A percentile compares a stretch with the other conserved stretches of the same genome.
phyloP scores from a whole-genome alignment of 1,140 invertebrate genomes.

The Ostrea edulis region DNA sequence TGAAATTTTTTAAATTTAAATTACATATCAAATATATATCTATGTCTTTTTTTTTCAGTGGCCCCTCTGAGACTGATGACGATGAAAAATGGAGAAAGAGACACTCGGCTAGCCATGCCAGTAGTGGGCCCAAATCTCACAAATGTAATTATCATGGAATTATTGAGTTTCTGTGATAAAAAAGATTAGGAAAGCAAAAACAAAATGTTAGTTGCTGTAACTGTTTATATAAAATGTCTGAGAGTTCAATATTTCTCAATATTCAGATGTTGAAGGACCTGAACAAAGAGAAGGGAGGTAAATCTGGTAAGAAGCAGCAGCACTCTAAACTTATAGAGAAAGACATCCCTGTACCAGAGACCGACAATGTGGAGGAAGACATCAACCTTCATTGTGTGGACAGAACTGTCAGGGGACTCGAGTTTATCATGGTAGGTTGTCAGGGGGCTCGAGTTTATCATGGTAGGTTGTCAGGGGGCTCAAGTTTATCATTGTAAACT shows the following conservation, averaged over 20 bases:
- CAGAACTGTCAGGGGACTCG: conserved; percentile 67
- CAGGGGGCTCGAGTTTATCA: too few species aligned
- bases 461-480: too few species aligned
- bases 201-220: too few species aligned
- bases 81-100: conserved; percentile 76
- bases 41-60: conserved; percentile 54
- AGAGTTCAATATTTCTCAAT: background rate
- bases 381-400: conserved; percentile 70
- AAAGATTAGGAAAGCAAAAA: background rate
- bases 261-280: conserved; percentile 69
- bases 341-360: conserved; percentile 50
- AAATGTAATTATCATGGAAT: conserved; percentile 75
- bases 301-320: conserved; percentile 59
- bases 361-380: conserved; percentile 66
- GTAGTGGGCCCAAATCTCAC: conserved; percentile 78
- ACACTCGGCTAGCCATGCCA: conserved; percentile 64
- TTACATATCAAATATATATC: background rate
- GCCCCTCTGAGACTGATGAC: conserved; percentile 71
- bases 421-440: conserved; percentile 72
- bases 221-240: too few species aligned
- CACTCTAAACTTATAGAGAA: conserved; percentile 55
- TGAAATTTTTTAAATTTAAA: too few species aligned
- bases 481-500: conserved; percentile 22
- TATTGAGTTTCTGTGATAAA: background rate
- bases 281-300: conserved; percentile 48